A percentile compares a stretch with the other conserved stretches of the same genome.
phyloP scores from a whole-genome alignment of 2,888 invertebrate genomes.

The Dicyrtoma fusca region DNA sequence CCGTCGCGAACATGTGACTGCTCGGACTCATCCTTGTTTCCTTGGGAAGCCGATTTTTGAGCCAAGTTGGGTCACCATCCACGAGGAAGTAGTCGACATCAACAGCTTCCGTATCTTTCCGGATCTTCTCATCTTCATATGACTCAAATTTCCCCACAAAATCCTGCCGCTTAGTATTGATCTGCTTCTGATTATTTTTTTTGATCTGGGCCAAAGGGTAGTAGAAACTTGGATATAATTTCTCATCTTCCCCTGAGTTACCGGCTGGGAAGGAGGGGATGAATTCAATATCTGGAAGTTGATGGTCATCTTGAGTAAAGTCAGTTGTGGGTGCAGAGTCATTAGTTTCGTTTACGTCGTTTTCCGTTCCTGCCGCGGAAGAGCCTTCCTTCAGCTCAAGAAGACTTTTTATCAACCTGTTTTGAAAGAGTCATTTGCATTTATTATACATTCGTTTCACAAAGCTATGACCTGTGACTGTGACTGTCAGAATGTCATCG shows the following conservation, averaged over 20 bases:
- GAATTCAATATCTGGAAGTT: not conserved
- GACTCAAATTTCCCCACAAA: not conserved
- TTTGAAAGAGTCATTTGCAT: too few relatives aligned
- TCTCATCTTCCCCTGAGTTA: slow-evolving; percentile 9
- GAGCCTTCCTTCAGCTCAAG: slow-evolving; percentile 9
- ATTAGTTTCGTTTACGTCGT: not conserved
- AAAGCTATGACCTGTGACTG: too few relatives aligned
- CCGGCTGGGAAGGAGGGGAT: not conserved
- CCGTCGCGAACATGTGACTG: not conserved
- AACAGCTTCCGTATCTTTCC: not conserved
- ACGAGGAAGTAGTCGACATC: slow-evolving; percentile 24
- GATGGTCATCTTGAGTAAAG: not conserved
- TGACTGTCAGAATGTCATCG: too few relatives aligned
- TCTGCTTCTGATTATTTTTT: not conserved
- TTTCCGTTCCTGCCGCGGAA: not conserved
- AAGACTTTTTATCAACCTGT: slow-evolving; percentile 29
- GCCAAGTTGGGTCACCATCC: slow-evolving; percentile 28
- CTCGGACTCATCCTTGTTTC: not conserved
- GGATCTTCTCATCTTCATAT: not conserved
- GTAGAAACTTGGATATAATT: slow-evolving; percentile 11
- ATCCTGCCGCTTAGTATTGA: not conserved
- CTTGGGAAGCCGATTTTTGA: slow-evolving; percentile 14
- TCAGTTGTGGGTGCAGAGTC: not conserved
- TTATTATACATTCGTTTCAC: too few relatives aligned
- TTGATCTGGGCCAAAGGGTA: slow-evolving; percentile 19